Conservation (phyloP, 2,797 vertebrate genomes). For the Merluccius polli region DNA sequence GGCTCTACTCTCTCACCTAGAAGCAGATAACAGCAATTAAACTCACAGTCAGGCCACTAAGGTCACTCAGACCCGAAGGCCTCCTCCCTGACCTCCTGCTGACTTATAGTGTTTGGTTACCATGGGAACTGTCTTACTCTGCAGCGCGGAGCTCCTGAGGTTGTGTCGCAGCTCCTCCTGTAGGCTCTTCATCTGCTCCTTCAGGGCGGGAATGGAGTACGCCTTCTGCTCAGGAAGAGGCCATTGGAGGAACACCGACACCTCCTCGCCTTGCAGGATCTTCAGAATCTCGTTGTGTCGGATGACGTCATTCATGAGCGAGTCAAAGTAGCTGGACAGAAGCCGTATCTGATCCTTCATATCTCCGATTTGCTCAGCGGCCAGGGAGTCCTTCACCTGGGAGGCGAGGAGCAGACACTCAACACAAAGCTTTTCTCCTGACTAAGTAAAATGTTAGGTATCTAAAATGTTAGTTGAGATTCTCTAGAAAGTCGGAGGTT, state of each 20-base stretch:
- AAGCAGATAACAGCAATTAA: background rate
- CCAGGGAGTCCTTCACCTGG: conserved; percentile 71
- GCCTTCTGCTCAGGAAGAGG: conserved; percentile 37
- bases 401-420: background rate
- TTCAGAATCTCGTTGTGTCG: conserved; percentile 81
- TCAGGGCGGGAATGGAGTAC: conserved; percentile 70
- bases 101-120: background rate
- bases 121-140: conserved; percentile 20
- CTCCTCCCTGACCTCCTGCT: no score
- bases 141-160: conserved; percentile 51
- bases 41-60: no score
- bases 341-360: conserved; percentile 41
- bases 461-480: background rate
- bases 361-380: conserved; percentile 48
- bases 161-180: conserved; percentile 70
- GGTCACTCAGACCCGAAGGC: no score
- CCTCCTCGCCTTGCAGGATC: conserved; percentile 81
- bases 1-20: conserved; percentile 41
- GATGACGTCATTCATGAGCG: conserved; percentile 80
- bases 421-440: background rate
- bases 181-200: conserved; percentile 61
- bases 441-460: no score
- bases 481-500: background rate
- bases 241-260: conserved; percentile 72
- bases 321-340: conserved; percentile 75